These are phyloP conservation scores for Dufourea novaeangliae DNA, from an alignment of 1,140 invertebrate genomes.

Conservation along the genomic window DNA sequence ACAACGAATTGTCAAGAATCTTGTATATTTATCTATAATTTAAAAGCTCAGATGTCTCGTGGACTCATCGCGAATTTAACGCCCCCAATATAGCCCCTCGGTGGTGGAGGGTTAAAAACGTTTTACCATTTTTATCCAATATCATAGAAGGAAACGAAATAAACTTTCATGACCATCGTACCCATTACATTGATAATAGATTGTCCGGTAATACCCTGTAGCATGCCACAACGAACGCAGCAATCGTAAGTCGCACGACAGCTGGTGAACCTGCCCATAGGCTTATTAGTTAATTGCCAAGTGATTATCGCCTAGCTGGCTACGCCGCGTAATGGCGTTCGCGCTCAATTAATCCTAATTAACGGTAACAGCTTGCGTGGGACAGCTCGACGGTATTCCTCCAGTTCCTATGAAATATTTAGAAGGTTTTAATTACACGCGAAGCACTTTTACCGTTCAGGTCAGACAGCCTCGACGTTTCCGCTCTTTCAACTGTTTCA, in stretches of 20 bases:
- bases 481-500: no score
- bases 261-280: slow-evolving; percentile 34
- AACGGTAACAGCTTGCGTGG: slow-evolving; percentile 25
- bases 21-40: no score
- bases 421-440: slow-evolving; percentile 26
- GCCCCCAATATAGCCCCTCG: no score
- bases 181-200: neutral
- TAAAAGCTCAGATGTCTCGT: no score
- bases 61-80: no score
- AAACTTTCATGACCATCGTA: neutral
- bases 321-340: slow-evolving; percentile 19
- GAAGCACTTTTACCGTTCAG: neutral
- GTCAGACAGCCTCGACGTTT: no score
- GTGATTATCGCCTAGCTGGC: slow-evolving; percentile 34
- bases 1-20: no score
- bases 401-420: neutral
- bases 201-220: neutral
- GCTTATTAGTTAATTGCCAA: slow-evolving; percentile 52
- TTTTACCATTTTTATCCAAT: no score
- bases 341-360: slow-evolving; percentile 49
- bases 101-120: neutral
- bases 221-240: neutral
- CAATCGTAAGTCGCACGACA: slow-evolving; percentile 32
- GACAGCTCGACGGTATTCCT: neutral
- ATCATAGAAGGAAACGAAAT: neutral